These are phyloP conservation scores for Noctua janthe DNA, from an alignment of 2,888 invertebrate species.

Conservation along the genomic window DNA sequence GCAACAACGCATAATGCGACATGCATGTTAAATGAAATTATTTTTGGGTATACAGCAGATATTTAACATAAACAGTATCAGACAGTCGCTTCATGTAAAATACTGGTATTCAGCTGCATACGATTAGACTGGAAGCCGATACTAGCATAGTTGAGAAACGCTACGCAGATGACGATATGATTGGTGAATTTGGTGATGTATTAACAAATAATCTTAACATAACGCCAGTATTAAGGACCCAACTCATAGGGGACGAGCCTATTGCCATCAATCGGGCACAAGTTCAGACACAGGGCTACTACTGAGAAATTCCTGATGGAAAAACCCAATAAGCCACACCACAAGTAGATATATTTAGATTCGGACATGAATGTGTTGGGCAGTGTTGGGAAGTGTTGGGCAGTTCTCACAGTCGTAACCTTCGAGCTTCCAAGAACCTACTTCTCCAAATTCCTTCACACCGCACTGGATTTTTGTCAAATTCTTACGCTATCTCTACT, in stretches of 20 bases:
- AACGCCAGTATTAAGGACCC: not conserved
- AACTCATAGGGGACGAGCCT: not conserved
- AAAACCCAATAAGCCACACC: not conserved
- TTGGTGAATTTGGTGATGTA: too few relatives aligned
- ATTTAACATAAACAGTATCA: not conserved
- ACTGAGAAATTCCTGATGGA: not conserved
- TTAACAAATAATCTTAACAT: too few relatives aligned
- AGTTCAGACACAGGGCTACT: not conserved
- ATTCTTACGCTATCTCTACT: too few relatives aligned
- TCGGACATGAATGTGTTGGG: too few relatives aligned
- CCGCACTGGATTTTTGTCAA: too few relatives aligned
- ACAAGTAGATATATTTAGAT: not conserved
- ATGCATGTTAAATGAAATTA: constrained; percentile 9
- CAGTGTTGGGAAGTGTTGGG: too few relatives aligned
- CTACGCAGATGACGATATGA: too few relatives aligned
- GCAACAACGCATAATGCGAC: constrained; percentile 29
- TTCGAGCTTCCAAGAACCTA: too few relatives aligned
- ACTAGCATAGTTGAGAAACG: not conserved
- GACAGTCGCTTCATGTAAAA: not conserved
- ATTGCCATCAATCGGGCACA: not conserved
- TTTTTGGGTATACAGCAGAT: not conserved
- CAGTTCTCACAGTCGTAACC: too few relatives aligned
- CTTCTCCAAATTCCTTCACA: too few relatives aligned
- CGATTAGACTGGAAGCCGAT: not conserved
- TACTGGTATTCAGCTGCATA: not conserved